Base-by-base conservation (phyloP, 2,888 invertebrate species). In the Sympetrum striolatum region DNA sequence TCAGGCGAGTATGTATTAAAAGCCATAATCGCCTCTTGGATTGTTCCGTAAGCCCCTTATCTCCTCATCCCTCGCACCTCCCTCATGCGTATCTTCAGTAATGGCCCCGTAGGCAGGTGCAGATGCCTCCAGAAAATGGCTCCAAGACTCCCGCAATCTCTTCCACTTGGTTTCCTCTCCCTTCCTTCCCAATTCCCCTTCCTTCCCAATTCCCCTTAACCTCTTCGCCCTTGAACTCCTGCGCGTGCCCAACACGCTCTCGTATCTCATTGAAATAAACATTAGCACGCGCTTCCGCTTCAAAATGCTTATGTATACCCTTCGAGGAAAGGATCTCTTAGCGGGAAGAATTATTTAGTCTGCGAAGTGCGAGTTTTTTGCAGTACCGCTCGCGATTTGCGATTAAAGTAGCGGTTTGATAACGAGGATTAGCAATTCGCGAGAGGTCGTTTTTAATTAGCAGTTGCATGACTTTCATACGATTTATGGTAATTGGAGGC, bases 51-150 rank as follows among this genome's bases (percentile, higher is more conserved):
- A 81, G 2, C 44, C 22, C 44, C 81, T 48, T 53, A 81, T 44
- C 44, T n/a, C 48, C n/a, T 10, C 53, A 15, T 18, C 81, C 12
- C 53, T 25, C 53, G 44, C 37, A 31, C 80, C 80, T 80, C 80
- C 37, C 80, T 80, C 80, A 37, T 31, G 31, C 80, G 64, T 64
- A 18, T 37, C 80, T 37, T 14, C 81, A 44, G n/a, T 82, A 82
- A 82, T 82, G 81, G 81, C 15, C 81, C 44, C 81, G 81, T 53
- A 22, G 64, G 81, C 81, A 82, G 81, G 81, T 82, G 81, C 81
- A 44, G 81, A 53, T 31, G 81, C 81, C n/a, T 53, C 81, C 81
- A 82, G 53, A 82, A 53, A 82, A 82, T 53, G 53, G 48, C 81
- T 53, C 53, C 53, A 44, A 12, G 44, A 82, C 31, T 44, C 22